phyloP scores from a whole-genome alignment of 2,888 invertebrate genomes.

The Cremastobaeus sp. region DNA sequence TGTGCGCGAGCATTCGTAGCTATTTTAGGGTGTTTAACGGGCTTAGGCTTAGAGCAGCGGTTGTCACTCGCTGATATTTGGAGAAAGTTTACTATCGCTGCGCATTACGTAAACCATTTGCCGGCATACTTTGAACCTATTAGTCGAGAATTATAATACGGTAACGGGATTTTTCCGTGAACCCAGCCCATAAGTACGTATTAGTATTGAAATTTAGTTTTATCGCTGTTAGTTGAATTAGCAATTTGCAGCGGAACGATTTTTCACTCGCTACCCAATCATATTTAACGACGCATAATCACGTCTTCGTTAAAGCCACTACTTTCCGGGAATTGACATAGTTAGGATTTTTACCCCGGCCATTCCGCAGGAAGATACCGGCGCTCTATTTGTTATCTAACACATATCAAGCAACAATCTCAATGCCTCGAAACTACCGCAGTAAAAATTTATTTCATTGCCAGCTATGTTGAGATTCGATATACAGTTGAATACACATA shows the following conservation, averaged over 20 bases:
- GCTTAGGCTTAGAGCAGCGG: constrained; percentile 30
- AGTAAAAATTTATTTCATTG: constrained; percentile 38
- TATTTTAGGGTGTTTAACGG: constrained; percentile 47
- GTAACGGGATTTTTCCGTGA: not conserved
- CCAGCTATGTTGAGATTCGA: constrained; percentile 48
- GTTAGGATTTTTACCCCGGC: too few species aligned
- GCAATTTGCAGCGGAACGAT: too few species aligned
- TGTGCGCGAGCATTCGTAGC: constrained; percentile 42
- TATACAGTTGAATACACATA: constrained; percentile 37
- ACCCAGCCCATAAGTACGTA: too few species aligned
- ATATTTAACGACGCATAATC: too few species aligned
- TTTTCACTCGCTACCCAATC: too few species aligned
- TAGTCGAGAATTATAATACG: constrained; percentile 3
- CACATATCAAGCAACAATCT: not conserved
- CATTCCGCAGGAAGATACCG: too few species aligned
- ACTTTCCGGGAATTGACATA: too few species aligned
- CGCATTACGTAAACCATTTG: constrained; percentile 45
- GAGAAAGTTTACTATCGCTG: constrained; percentile 42
- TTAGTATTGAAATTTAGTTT: too few species aligned
- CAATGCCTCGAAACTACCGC: too few species aligned
- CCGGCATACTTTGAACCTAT: constrained; percentile 15
- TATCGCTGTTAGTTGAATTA: too few species aligned
- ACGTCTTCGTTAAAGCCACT: too few species aligned
- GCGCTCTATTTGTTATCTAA: too few species aligned
- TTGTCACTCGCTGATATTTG: constrained; percentile 55